Percentiles rank a stretch among this genome's conserved stretches.
phyloP scores from a whole-genome alignment of 2,797 vertebrate species.

The Protonibea diacanthus region DNA sequence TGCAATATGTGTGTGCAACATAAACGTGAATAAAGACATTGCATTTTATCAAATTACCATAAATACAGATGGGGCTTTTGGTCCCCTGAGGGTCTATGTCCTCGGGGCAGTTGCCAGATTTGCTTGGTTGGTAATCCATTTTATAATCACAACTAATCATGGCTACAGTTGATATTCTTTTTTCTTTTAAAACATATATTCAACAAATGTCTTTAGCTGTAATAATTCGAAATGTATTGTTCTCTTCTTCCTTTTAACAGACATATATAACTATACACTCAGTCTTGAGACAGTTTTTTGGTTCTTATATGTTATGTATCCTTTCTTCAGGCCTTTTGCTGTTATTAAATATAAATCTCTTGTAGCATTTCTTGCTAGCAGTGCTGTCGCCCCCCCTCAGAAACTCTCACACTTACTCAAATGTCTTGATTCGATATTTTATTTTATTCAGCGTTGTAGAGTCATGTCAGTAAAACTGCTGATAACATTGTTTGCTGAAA shows the following conservation, averaged over 20 bases:
- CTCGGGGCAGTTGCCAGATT: not conserved
- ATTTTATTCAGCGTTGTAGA: conserved; percentile 21
- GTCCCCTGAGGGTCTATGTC: no score
- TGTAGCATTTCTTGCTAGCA: not conserved
- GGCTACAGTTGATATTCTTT: not conserved
- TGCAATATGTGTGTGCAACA: not conserved
- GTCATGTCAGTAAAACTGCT: not conserved
- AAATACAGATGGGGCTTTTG: not conserved
- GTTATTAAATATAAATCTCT: not conserved
- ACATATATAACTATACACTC: not conserved
- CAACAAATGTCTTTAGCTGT: not conserved
- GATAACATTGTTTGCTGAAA: not conserved
- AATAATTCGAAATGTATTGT: not conserved
- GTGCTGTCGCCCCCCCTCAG: not conserved
- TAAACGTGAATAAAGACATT: not conserved
- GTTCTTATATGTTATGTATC: not conserved
- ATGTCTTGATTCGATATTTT: not conserved
- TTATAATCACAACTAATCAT: no score
- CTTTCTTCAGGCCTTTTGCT: not conserved
- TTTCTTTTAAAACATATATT: not conserved
- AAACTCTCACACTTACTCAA: not conserved
- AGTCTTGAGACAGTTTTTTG: not conserved
- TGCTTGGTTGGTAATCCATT: not conserved
- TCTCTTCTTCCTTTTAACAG: not conserved
- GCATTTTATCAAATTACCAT: not conserved